phyloP scores from a whole-genome alignment of 2,113 vertebrate genomes.

The Rhinolophus ferrumequinum region DNA sequence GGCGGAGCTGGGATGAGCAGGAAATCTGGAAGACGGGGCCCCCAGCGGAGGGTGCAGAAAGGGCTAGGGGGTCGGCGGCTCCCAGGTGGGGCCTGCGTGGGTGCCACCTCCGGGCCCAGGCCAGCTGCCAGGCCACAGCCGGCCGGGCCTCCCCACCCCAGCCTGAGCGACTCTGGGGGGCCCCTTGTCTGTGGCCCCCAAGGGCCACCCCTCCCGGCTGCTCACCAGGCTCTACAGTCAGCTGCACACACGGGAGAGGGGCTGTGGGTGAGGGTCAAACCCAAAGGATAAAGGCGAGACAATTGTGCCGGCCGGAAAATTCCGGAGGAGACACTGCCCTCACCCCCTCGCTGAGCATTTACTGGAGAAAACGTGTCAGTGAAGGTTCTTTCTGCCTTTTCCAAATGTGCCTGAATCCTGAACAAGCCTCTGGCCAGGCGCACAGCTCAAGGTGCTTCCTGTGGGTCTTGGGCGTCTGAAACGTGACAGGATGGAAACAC shows the following conservation, averaged over 20 bases:
- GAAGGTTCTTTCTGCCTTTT: no score
- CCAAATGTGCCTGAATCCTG: no score
- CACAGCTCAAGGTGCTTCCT: no score
- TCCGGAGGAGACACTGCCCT: not conserved
- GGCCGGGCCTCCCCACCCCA: not conserved
- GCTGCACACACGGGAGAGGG: accelerated
- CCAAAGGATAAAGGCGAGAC: not conserved
- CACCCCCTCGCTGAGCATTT: no score
- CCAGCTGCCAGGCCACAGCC: not conserved
- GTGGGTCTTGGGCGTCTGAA: no score
- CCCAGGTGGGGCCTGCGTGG: not conserved
- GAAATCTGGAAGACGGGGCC: no score
- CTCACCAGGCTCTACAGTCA: not conserved
- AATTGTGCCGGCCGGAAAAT: not conserved
- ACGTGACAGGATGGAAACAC: no score
- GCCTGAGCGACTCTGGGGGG: not conserved
- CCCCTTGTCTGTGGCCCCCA: not conserved
- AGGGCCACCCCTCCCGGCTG: not conserved
- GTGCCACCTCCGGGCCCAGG: not conserved
- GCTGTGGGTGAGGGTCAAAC: not conserved
- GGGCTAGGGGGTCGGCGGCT: accelerated
- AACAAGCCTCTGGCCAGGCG: no score
- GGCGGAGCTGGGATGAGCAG: no score
- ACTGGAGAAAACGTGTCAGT: no score
- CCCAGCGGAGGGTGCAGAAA: no score